These are phyloP conservation scores for Spea hammondii DNA, from an alignment of 2,797 vertebrate species.

Conservation along the genomic window DNA sequence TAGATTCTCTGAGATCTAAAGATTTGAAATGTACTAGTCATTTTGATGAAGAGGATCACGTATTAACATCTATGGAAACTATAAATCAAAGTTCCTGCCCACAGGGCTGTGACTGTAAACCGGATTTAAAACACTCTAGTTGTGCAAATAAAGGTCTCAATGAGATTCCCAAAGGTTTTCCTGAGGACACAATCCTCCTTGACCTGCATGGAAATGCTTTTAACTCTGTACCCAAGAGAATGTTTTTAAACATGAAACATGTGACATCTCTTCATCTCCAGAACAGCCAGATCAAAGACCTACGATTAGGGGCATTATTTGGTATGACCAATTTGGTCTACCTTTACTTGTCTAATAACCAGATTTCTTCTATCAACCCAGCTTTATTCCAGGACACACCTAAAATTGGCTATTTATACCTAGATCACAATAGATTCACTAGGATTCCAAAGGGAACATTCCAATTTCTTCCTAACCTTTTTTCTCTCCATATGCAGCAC, in stretches of 20 bases:
- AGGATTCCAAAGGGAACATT: constrained; percentile 74
- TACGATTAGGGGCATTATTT: constrained; percentile 75
- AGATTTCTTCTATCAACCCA: constrained; percentile 71
- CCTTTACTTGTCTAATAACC: constrained; percentile 88
- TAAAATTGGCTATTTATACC: constrained; percentile 82
- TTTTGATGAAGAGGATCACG: constrained; percentile 48
- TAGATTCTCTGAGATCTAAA: constrained; percentile 71
- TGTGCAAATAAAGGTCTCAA: constrained; percentile 78
- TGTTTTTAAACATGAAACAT: constrained; percentile 74
- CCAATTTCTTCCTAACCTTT: constrained; percentile 75
- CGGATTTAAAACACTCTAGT: constrained; percentile 72
- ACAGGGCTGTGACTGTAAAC: constrained; percentile 73
- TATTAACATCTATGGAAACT: neutral
- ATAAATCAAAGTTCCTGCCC: constrained; percentile 69
- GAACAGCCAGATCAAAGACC: constrained; percentile 71
- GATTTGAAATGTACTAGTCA: constrained; percentile 79
- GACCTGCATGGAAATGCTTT: constrained; percentile 82
- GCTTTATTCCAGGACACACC: constrained; percentile 76
- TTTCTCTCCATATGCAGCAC: constrained; percentile 85
- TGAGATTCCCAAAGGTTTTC: constrained; percentile 83
- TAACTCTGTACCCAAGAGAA: constrained; percentile 68
- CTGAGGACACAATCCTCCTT: constrained; percentile 74
- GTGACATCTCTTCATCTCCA: constrained; percentile 90
- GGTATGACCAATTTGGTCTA: constrained; percentile 85
- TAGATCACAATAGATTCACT: constrained; percentile 83